Percentiles rank a stretch among this genome's conserved stretches.
Evolutionary conservation across 2,797 vertebrate species (phyloP).

Genomic region (Channallabes apus): DNA sequence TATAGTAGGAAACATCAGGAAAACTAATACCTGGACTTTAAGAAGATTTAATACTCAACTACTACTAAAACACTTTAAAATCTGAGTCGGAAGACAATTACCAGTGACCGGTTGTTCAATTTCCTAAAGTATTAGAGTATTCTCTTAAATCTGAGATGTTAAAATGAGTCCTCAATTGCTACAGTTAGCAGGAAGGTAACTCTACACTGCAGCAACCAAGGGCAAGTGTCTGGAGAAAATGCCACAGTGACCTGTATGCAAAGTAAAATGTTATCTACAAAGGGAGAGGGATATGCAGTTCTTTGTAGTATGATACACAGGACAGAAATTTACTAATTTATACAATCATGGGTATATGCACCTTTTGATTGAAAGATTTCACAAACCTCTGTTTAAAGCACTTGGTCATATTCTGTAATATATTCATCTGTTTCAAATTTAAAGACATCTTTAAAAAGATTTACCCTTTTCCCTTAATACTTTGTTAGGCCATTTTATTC

Average conservation of each 20-base stretch:
- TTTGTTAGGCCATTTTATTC: conserved; percentile 2
- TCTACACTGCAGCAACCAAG: not conserved
- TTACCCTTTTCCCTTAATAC: not conserved
- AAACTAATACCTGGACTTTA: conserved; percentile 51
- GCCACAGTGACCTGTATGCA: not conserved
- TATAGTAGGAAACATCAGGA: conserved; percentile 55
- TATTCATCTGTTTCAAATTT: conserved; percentile 5
- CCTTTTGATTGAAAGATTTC: too few relatives aligned
- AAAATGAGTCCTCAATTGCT: not conserved
- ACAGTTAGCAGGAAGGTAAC: not conserved
- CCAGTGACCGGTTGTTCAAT: not conserved
- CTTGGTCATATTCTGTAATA: too few relatives aligned
- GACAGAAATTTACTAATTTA: too few relatives aligned
- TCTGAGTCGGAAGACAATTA: not conserved
- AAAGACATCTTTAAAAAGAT: not conserved
- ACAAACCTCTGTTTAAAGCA: too few relatives aligned
- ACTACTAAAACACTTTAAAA: conserved; percentile 4
- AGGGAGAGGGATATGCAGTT: not conserved
- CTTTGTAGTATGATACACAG: too few relatives aligned
- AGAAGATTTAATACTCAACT: conserved; percentile 41
- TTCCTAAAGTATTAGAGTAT: not conserved
- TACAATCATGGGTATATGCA: too few relatives aligned
- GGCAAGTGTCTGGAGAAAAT: not conserved
- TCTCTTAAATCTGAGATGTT: not conserved
- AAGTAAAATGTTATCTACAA: not conserved